These are phyloP conservation scores for Cheilosia grossa DNA, from an alignment of 2,888 invertebrate species.

Conservation along the genomic window DNA sequence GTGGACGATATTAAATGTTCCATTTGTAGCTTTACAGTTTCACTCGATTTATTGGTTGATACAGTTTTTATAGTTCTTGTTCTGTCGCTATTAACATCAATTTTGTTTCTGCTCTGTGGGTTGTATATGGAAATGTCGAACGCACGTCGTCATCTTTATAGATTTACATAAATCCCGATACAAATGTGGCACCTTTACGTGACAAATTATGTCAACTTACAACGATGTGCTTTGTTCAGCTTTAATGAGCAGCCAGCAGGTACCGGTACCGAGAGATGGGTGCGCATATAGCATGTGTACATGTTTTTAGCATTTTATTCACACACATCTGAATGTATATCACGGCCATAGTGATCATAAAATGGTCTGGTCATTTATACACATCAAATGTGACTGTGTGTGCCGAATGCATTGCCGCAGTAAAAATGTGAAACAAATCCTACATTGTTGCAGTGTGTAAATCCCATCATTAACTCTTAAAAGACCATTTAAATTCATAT, in stretches of 20 bases:
- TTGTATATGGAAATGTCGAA: conserved; percentile 6
- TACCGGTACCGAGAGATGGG: not conserved
- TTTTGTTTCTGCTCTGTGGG: not conserved
- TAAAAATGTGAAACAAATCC: conserved; percentile 37
- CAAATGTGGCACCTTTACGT: conserved; percentile 66
- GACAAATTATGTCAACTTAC: conserved; percentile 64
- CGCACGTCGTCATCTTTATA: conserved; percentile 7
- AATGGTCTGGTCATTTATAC: conserved; percentile 18
- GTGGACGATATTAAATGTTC: conserved; percentile 38
- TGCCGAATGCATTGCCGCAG: conserved; percentile 42
- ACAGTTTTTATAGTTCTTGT: conserved; percentile 40
- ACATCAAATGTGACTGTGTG: conserved; percentile 10
- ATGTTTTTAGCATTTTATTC: conserved; percentile 30
- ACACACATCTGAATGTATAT: conserved; percentile 51
- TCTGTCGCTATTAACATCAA: conserved; percentile 28
- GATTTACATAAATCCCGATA: conserved; percentile 51
- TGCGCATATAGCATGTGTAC: not conserved
- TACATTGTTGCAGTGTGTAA: conserved; percentile 52
- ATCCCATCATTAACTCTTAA: conserved; percentile 40
- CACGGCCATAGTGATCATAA: conserved; percentile 63
- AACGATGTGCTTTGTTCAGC: conserved; percentile 64
- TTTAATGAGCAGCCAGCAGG: conserved; percentile 29
- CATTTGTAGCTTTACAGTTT: conserved; percentile 40
- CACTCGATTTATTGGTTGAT: conserved; percentile 30
- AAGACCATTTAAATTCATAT: conserved; percentile 38